Percentiles rank a stretch among this genome's conserved stretches.
phyloP scores from a whole-genome alignment of 1,140 invertebrate genomes.

The Wasmannia auropunctata region DNA sequence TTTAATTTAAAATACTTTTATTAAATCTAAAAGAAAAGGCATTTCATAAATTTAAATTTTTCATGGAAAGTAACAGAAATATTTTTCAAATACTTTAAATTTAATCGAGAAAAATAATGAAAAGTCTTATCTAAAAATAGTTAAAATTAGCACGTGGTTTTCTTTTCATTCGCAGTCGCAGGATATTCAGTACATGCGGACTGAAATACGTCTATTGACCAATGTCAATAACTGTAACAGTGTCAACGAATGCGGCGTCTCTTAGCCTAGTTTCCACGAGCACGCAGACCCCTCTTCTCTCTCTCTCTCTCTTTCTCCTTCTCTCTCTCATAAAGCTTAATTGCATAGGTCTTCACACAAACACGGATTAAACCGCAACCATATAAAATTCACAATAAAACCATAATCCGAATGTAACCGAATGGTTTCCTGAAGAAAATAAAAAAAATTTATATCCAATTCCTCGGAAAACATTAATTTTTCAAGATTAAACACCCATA shows the following conservation, averaged over 20 bases:
- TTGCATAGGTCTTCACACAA: slow-evolving; percentile 56
- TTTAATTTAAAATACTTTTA: not conserved
- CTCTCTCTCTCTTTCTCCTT: not conserved
- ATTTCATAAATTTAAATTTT: not conserved
- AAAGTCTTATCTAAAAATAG: not conserved
- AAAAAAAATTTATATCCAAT: no score
- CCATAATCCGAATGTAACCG: not conserved
- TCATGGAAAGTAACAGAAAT: not conserved
- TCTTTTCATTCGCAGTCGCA: not conserved
- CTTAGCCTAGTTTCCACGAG: slow-evolving; percentile 36
- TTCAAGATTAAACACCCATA: not conserved
- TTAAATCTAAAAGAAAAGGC: not conserved
- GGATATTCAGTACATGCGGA: not conserved
- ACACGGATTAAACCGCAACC: slow-evolving; percentile 62
- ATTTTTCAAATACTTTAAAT: not conserved
- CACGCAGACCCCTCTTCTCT: not conserved
- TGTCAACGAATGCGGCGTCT: not conserved
- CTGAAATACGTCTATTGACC: slow-evolving; percentile 6
- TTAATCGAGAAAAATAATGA: not conserved
- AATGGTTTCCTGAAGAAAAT: not conserved
- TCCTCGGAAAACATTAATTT: not conserved
- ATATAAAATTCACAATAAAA: slow-evolving; percentile 46
- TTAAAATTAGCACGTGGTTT: not conserved
- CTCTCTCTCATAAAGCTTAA: slow-evolving; percentile 44
- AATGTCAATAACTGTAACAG: slow-evolving; percentile 33